Percentiles rank a stretch among this genome's conserved stretches.
Conservation (phyloP, 2,888 invertebrate species). For the Drosophila anomalata region DNA sequence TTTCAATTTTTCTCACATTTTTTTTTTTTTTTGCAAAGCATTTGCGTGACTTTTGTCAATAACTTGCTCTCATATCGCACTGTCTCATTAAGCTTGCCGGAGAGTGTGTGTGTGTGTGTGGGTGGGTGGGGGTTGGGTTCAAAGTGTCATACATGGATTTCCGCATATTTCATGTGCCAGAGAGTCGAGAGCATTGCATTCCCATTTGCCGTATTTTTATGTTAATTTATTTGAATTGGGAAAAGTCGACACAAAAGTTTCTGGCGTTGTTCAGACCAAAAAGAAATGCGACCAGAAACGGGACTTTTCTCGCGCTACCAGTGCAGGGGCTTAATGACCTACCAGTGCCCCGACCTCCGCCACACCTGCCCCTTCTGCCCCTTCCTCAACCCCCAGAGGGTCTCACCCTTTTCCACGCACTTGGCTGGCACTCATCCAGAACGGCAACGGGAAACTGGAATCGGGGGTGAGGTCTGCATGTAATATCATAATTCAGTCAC, state of each 20-base stretch:
- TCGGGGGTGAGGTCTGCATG: slow-evolving; percentile 2
- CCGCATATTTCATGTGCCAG: slow-evolving; percentile 63
- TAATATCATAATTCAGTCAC: slow-evolving; percentile 72
- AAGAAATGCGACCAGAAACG: slow-evolving; percentile 51
- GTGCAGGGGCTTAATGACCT: slow-evolving; percentile 59
- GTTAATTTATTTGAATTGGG: slow-evolving; percentile 71
- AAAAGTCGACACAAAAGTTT: slow-evolving; percentile 39
- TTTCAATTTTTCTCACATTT: slow-evolving; percentile 73
- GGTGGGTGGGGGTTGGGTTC: slow-evolving; percentile 16
- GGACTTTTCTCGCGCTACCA: slow-evolving; percentile 46
- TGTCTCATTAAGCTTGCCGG: slow-evolving; percentile 54
- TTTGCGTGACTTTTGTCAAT: slow-evolving; percentile 78
- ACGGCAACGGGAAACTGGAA: slow-evolving; percentile 53
- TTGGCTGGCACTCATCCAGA: slow-evolving; percentile 70
- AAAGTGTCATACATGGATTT: slow-evolving; percentile 73
- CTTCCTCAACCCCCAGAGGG: slow-evolving; percentile 8
- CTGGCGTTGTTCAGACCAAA: slow-evolving; percentile 52
- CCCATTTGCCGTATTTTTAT: slow-evolving; percentile 67
- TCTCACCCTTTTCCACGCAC: slow-evolving; percentile 61
- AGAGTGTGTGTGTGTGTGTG: neutral
- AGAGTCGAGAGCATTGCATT: slow-evolving; percentile 48
- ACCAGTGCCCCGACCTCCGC: slow-evolving; percentile 19
- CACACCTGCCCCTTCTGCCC: slow-evolving; percentile 8
- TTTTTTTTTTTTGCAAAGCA: slow-evolving; percentile 45
- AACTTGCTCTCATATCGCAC: slow-evolving; percentile 63